Conservation (phyloP, 2,888 invertebrate genomes). For the Rotaria socialis region DNA sequence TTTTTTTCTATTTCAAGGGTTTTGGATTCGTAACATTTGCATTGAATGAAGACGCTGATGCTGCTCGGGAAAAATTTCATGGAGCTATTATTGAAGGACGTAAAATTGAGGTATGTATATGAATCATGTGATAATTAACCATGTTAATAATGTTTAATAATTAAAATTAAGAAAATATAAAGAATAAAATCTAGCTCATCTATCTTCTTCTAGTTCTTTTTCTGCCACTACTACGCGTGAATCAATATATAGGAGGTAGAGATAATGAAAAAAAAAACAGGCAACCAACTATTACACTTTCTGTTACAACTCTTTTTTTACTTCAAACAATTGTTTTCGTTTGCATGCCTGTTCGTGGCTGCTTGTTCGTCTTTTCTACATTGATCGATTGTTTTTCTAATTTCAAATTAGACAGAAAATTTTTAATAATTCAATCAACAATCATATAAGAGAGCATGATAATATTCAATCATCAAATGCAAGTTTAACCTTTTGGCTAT, state of each 20-base stretch:
- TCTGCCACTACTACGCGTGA: conserved; percentile 2
- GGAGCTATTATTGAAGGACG: conserved; percentile 99
- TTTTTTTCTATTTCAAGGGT: conserved; percentile 68
- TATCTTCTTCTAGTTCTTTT: conserved; percentile 32
- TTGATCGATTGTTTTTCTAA: conserved; percentile 10
- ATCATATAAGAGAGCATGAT: neutral
- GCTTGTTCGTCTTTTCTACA: conserved; percentile 34
- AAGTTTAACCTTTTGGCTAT: conserved; percentile 3
- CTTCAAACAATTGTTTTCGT: conserved; percentile 3
- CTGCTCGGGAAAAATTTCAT: conserved; percentile 99
- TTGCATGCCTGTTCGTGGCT: conserved; percentile 38
- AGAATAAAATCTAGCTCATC: neutral
- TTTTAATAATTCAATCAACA: neutral
- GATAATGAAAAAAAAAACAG: neutral
- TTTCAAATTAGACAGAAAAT: neutral
- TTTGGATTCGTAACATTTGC: conserved; percentile 99
- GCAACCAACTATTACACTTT: conserved; percentile 9
- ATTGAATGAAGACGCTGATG: conserved; percentile 99
- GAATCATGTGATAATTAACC: neutral
- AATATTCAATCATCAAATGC: neutral
- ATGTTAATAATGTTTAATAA: neutral
- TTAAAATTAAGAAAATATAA: neutral
- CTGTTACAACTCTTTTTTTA: neutral
- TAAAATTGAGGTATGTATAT: conserved; percentile 76
- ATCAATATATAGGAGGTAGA: conserved; percentile 12